These are phyloP conservation scores for Apodemia mormo DNA, from an alignment of 2,888 invertebrate species.

Conservation along the genomic window DNA sequence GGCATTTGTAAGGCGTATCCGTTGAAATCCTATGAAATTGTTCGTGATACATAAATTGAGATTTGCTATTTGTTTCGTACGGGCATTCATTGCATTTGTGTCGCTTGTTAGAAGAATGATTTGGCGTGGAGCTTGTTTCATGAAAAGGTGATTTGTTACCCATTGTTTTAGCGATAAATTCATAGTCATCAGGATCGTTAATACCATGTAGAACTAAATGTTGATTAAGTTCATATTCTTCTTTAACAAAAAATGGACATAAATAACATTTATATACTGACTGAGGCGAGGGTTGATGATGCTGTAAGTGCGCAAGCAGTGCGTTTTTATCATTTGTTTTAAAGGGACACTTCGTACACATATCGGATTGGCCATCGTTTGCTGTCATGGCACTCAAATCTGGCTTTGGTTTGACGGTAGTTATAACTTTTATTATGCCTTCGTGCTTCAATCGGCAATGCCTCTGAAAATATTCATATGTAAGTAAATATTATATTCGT, in stretches of 20 bases:
- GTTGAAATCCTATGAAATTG: conserved; percentile 89
- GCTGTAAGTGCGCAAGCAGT: conserved; percentile 84
- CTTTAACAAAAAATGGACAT: conserved; percentile 89
- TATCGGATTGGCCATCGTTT: conserved; percentile 56
- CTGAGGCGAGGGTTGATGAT: conserved; percentile 85
- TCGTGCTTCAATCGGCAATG: conserved; percentile 90
- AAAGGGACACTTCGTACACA: conserved; percentile 88
- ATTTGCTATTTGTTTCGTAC: conserved; percentile 92
- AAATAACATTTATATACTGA: conserved; percentile 90
- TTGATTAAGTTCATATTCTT: conserved; percentile 85
- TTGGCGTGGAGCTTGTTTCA: conserved; percentile 44
- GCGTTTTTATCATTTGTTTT: conserved; percentile 81
- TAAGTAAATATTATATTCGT: neutral
- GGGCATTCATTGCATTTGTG: conserved; percentile 91
- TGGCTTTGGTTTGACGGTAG: conserved; percentile 73
- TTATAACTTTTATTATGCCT: conserved; percentile 86
- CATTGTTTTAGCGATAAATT: conserved; percentile 72
- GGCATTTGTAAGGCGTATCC: conserved; percentile 90
- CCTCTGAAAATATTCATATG: conserved; percentile 77
- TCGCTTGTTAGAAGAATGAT: conserved; percentile 78
- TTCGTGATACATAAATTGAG: conserved; percentile 92
- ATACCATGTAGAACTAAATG: conserved; percentile 86
- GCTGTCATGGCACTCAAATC: conserved; percentile 57
- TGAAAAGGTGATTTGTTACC: conserved; percentile 59
- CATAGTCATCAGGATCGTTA: conserved; percentile 79